These are phyloP conservation scores for Lasiommata megera DNA, from an alignment of 2,888 invertebrate species.

Conservation along the genomic window DNA sequence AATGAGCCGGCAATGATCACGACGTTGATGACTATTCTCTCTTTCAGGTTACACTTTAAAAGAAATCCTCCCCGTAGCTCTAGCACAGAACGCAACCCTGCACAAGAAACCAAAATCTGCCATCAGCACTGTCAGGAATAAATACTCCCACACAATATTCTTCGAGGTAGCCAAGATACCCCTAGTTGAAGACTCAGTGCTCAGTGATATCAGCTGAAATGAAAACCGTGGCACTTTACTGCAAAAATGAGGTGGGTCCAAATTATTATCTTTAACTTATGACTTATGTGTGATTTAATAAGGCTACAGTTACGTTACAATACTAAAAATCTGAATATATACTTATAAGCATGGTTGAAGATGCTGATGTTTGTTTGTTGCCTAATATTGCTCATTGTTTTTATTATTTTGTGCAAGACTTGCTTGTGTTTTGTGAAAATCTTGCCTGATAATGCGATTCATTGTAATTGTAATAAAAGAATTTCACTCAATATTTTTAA, in stretches of 20 bases:
- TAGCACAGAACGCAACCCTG: conserved; percentile 87
- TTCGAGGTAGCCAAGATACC: conserved; percentile 94
- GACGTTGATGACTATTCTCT: background rate
- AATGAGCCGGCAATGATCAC: too few relatives aligned
- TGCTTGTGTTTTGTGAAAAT: too few relatives aligned
- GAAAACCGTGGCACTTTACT: conserved; percentile 51
- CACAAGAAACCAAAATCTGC: conserved; percentile 89
- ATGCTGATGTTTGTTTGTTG: too few relatives aligned
- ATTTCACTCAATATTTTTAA: too few relatives aligned
- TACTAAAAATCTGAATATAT: background rate
- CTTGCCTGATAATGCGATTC: too few relatives aligned
- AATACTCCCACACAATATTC: conserved; percentile 97
- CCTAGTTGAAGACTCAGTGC: conserved; percentile 66
- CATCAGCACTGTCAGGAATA: conserved; percentile 92
- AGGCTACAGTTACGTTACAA: background rate
- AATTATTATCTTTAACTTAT: conserved; percentile 35
- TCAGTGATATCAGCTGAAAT: conserved; percentile 55
- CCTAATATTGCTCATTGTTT: too few relatives aligned
- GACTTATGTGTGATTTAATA: background rate
- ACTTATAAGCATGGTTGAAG: too few relatives aligned
- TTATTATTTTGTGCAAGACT: too few relatives aligned
- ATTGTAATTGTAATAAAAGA: too few relatives aligned
- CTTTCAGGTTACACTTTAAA: conserved; percentile 86
- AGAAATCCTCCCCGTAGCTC: conserved; percentile 87
- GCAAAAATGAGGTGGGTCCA: conserved; percentile 59